These are phyloP conservation scores for Tetrapedia diversipes DNA, from an alignment of 2,888 invertebrate species.

Conservation along the genomic window DNA sequence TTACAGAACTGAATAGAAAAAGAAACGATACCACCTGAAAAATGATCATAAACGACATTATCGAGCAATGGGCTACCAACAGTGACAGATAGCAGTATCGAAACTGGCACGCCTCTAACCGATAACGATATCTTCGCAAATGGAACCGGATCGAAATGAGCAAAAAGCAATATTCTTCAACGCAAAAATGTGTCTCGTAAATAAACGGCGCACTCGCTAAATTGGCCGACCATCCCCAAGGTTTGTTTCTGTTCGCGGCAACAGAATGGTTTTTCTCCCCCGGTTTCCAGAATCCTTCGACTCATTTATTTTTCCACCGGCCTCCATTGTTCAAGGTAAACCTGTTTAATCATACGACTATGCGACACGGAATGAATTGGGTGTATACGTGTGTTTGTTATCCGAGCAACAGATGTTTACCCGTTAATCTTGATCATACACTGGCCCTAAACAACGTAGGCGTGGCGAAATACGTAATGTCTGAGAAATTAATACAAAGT, in stretches of 20 bases:
- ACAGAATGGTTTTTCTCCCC: not conserved
- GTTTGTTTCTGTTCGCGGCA: slow-evolving; percentile 8
- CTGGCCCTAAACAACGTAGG: slow-evolving; percentile 4
- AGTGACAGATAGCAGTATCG: not conserved
- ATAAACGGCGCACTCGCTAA: not conserved
- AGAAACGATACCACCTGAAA: not conserved
- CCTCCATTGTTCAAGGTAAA: not conserved
- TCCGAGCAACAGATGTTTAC: not conserved
- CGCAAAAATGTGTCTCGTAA: not conserved
- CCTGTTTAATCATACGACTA: not conserved
- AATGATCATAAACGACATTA: not conserved
- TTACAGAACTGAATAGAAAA: not conserved
- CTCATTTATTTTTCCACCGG: not conserved
- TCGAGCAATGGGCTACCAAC: not conserved
- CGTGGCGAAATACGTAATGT: not conserved
- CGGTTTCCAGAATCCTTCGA: not conserved
- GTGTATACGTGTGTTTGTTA: not conserved
- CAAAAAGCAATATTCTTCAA: not conserved
- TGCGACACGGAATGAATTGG: not conserved
- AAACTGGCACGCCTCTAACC: not conserved
- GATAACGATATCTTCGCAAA: slow-evolving; percentile 2
- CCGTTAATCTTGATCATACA: not conserved
- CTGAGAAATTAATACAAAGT: not conserved
- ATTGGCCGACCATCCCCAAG: not conserved
- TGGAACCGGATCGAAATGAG: not conserved